Conservation (phyloP, 2,888 invertebrate genomes). For the Dascillus cervinus region DNA sequence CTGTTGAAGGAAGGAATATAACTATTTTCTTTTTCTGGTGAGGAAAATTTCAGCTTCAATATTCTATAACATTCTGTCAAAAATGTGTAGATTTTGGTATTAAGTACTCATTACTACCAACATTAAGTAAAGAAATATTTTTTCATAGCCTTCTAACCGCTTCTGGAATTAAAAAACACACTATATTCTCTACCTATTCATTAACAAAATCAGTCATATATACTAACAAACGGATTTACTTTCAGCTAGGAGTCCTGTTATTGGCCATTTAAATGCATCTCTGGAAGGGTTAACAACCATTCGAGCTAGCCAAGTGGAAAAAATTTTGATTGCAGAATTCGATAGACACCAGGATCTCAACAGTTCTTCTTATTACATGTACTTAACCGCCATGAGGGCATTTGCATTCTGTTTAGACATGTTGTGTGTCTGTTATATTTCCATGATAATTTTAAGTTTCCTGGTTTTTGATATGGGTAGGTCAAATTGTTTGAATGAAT, state of each 20-base stretch:
- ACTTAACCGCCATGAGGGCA: conserved; percentile 25
- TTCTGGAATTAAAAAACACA: no score
- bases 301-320: conserved; percentile 32
- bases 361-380: conserved; percentile 34
- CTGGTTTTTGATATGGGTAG: conserved; percentile 12
- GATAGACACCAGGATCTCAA: conserved; percentile 36
- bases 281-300: conserved; percentile 36
- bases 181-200: no score
- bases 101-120: conserved; percentile 18
- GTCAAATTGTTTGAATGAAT: no score
- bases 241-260: conserved; percentile 36
- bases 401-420: conserved; percentile 33
- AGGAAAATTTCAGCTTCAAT: no score
- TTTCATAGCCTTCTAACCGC: no score
- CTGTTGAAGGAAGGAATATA: no score
- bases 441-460: conserved; percentile 13
- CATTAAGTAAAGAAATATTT: no score
- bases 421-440: conserved; percentile 26
- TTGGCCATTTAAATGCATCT: conserved; percentile 37
- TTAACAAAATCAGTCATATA: no score
- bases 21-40: no score
- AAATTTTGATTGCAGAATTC: conserved; percentile 31
- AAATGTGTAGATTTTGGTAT: neutral
- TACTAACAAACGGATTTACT: no score
- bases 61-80: no score